Base-by-base conservation (phyloP, 2,888 invertebrate species). In the Eupithecia subumbrata region DNA sequence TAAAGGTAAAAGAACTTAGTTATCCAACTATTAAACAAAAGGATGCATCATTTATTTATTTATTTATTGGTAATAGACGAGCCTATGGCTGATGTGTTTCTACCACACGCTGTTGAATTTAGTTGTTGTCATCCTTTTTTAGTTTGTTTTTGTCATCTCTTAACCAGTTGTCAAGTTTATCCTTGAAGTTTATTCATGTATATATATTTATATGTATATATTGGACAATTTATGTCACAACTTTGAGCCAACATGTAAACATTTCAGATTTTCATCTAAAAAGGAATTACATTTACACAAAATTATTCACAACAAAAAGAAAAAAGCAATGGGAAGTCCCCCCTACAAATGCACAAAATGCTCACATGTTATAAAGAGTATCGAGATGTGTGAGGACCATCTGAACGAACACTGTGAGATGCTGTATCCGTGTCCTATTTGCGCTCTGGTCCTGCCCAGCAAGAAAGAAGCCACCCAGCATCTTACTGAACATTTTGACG, bases 361-460 rank as follows among this genome's bases (percentile, higher is more conserved):
- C 76, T 82, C 87, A 18, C 80, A 85, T 18, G 78, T 83, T 7
- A 88, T 95, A 22, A 83, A 86, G 45, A 87, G 85, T 14, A 79
- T 88, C 0, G 91, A 90, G 22, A 83, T 84, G 71, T 94, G 93
- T 73, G 91, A 92, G 78, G 76, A 83, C 40, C 94, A 95, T 73
- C 87, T 93, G 0, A 91, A 93, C 30, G 80, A 89, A 48, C 94
- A 93, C 81, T 87, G 89, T 74, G 81, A 84, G 18, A 84, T 88
- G 56, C 81, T 85, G 9, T 93, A 92, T 84, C 83, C 88, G 0
- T 94, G 94, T 77, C 93, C 93, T 0, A 90, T 95, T 30, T 95
- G 94, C 77, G 85, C 88, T 5, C 87, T 89, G 69, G 83, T 84
- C 9, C 86, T 89, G 60, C 79, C 83, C 9, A 88, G 82, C 75